Evolutionary conservation across 37 sponge, comb jelly and placozoan species (phyloP).

Genomic region (Axinella damicornis): DNA sequence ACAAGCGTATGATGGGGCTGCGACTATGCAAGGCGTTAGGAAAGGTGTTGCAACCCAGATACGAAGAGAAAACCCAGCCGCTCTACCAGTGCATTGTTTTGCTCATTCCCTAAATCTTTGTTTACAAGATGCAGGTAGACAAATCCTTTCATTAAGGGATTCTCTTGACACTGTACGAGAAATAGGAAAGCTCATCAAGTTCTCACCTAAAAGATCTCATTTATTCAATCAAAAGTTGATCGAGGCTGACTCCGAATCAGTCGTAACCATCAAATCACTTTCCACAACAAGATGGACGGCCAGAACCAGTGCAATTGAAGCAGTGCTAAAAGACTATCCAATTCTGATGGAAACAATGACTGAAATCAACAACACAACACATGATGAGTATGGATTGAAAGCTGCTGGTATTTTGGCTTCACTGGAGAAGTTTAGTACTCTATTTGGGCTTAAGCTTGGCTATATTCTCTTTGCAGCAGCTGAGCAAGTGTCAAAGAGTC

Average conservation of each 20-base stretch:
- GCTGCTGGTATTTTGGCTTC: conserved; percentile 57
- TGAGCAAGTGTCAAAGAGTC: conserved; percentile 45
- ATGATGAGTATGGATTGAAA: conserved; percentile 74
- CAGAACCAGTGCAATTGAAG: too few relatives aligned
- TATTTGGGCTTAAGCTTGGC: conserved; percentile 66
- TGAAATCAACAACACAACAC: conserved; percentile 45
- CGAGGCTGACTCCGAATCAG: conserved; percentile 20
- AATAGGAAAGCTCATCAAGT: too few relatives aligned
- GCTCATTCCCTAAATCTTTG: conserved; percentile 77
- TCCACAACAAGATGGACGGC: conserved; percentile 79
- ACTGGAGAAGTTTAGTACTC: conserved; percentile 57
- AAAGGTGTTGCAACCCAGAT: conserved; percentile 51
- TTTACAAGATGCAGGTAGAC: too few relatives aligned
- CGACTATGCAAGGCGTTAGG: conserved; percentile 58
- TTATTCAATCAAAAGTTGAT: conserved; percentile 40
- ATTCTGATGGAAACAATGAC: conserved; percentile 59
- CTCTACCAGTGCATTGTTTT: conserved; percentile 69
- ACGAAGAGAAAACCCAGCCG: conserved; percentile 41
- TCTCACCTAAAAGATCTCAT: conserved; percentile 55
- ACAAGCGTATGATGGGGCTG: too few relatives aligned
- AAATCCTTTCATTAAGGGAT: too few relatives aligned
- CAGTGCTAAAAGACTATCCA: conserved; percentile 55
- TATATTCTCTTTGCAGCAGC: conserved; percentile 57
- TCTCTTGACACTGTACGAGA: too few relatives aligned
- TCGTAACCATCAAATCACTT: conserved; percentile 51